Percentiles rank a stretch among this genome's conserved stretches.
Evolutionary conservation across 1,140 invertebrate species (phyloP).

Genomic region (Bactericera cockerelli): DNA sequence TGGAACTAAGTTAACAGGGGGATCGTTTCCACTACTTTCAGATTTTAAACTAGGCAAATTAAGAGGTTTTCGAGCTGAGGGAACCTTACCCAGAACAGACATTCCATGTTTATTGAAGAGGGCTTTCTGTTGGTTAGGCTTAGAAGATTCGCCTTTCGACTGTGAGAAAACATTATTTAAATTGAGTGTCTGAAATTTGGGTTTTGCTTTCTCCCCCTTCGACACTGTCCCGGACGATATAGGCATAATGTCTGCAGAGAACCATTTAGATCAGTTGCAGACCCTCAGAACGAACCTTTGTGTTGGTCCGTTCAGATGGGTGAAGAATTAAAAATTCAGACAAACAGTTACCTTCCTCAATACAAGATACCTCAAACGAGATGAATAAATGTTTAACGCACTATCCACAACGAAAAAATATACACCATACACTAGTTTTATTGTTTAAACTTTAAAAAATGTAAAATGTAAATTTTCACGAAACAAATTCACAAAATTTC

Average conservation of each 20-base stretch:
- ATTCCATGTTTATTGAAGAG: slow-evolving; percentile 83
- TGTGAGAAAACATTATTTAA: neutral
- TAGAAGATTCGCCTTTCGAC: slow-evolving; percentile 67
- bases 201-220: slow-evolving; percentile 86
- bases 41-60: slow-evolving; percentile 95
- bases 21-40: slow-evolving; percentile 64
- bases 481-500: neutral
- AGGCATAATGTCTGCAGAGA: slow-evolving; percentile 75
- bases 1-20: slow-evolving; percentile 53
- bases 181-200: slow-evolving; percentile 86
- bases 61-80: slow-evolving; percentile 82
- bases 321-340: neutral
- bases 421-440: slow-evolving; percentile 2
- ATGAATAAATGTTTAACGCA: neutral
- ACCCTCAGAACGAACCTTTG: slow-evolving; percentile 66
- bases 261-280: slow-evolving; percentile 60
- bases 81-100: slow-evolving; percentile 95
- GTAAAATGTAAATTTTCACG: neutral
- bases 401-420: neutral
- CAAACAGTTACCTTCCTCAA: neutral
- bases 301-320: slow-evolving; percentile 30
- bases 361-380: neutral
- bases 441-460: neutral
- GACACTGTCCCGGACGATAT: slow-evolving; percentile 61
- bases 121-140: slow-evolving; percentile 72